Percentiles rank a stretch among this genome's conserved stretches.
These are phyloP conservation scores for Chelonia mydas DNA, from an alignment of 2,797 vertebrate species.

Conservation along the genomic window DNA sequence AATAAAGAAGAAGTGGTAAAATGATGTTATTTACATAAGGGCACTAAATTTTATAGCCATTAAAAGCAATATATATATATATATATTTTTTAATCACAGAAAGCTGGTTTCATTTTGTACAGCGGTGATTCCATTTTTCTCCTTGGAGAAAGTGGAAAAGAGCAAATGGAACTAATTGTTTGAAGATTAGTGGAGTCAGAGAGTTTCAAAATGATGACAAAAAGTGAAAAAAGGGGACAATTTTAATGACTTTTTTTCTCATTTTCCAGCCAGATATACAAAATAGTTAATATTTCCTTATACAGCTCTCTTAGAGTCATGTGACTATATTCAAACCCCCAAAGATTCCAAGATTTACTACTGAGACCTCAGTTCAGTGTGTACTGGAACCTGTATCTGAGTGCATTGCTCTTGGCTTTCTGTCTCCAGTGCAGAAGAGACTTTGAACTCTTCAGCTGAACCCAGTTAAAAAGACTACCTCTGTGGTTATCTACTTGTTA, in stretches of 20 bases:
- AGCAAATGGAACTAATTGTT: constrained; percentile 24
- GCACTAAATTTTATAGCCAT: constrained; percentile 31
- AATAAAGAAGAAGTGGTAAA: constrained; percentile 69
- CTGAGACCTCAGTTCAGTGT: neutral
- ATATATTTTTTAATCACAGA: constrained; percentile 46
- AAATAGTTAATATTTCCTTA: neutral
- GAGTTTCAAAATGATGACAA: neutral
- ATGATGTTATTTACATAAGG: constrained; percentile 56
- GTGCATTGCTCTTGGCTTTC: neutral
- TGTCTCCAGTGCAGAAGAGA: neutral
- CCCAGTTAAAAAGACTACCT: neutral
- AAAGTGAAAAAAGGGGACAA: neutral
- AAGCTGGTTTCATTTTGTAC: constrained; percentile 30
- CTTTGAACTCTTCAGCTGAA: neutral
- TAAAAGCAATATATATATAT: constrained; percentile 25
- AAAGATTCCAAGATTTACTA: neutral
- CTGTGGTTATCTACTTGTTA: neutral
- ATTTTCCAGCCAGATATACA: neutral
- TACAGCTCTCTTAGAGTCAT: neutral
- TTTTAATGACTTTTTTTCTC: neutral
- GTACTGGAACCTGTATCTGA: neutral
- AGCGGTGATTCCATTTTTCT: constrained; percentile 23
- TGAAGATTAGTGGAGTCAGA: neutral
- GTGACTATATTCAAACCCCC: neutral
- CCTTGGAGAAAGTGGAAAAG: constrained; percentile 43